phyloP scores from a whole-genome alignment of 2,888 invertebrate species.

The Brenthis hecate region DNA sequence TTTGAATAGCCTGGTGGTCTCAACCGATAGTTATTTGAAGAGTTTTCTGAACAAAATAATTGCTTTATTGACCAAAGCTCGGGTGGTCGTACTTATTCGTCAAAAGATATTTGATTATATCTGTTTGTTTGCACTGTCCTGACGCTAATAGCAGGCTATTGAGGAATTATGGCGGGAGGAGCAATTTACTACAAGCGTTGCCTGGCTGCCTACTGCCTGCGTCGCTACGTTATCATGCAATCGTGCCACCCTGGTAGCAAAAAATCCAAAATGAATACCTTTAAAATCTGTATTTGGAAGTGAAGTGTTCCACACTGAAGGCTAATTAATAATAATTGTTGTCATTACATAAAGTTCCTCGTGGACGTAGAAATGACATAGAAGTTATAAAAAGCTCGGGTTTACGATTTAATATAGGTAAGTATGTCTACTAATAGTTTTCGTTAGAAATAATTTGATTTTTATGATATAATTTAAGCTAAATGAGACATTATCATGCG shows the following conservation, averaged over 20 bases:
- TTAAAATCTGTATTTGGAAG: conserved; percentile 27
- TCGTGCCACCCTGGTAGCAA: conserved; percentile 42
- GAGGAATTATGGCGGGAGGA: conserved; percentile 65
- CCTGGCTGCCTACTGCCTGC: conserved; percentile 53
- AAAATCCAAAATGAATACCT: conserved; percentile 29
- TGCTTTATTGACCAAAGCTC: conserved; percentile 19
- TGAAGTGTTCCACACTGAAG: not conserved
- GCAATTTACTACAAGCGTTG: conserved; percentile 66
- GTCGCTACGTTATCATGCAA: conserved; percentile 47
- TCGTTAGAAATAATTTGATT: too few relatives aligned
- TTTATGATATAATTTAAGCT: too few relatives aligned
- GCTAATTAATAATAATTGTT: not conserved
- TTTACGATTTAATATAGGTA: too few relatives aligned
- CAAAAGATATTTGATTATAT: conserved; percentile 58
- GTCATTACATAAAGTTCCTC: too few relatives aligned
- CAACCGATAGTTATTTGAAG: conserved; percentile 1
- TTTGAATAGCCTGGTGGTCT: too few relatives aligned
- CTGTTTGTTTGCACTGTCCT: conserved; percentile 70
- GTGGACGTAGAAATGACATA: too few relatives aligned
- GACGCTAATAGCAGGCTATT: conserved; percentile 66
- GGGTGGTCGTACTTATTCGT: conserved; percentile 67
- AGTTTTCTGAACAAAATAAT: not conserved
- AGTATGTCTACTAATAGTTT: too few relatives aligned
- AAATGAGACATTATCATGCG: too few relatives aligned
- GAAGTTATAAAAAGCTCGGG: too few relatives aligned